A percentile compares a stretch with the other conserved stretches of the same genome.
Evolutionary conservation across 2,888 invertebrate genomes (phyloP).

Genomic region (Mesorhabditis spiculigera): DNA sequence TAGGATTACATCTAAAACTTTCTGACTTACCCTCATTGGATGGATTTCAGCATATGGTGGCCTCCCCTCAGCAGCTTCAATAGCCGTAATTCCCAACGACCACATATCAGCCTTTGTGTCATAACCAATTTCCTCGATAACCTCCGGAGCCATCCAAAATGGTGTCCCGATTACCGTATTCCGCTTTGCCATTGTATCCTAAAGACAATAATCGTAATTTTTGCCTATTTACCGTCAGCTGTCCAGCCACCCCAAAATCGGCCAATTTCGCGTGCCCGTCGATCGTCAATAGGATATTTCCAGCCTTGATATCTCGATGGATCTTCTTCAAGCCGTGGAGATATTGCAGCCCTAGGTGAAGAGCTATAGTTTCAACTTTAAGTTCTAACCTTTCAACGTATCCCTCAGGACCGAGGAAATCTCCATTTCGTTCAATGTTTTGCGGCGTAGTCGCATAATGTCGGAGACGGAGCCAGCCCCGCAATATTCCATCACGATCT

Average conservation of each 20-base stretch:
- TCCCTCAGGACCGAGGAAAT: slow-evolving; percentile 93
- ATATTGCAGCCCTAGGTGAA: slow-evolving; percentile 72
- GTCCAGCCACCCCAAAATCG: slow-evolving; percentile 99
- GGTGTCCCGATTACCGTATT: slow-evolving; percentile 92
- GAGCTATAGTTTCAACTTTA: background rate
- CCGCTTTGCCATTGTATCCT: slow-evolving; percentile 91
- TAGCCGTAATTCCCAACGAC: slow-evolving; percentile 86
- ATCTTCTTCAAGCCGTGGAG: slow-evolving; percentile 92
- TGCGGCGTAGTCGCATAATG: slow-evolving; percentile 94
- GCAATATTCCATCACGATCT: slow-evolving; percentile 99
- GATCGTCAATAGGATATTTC: slow-evolving; percentile 92
- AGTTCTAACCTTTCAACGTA: slow-evolving; percentile 74
- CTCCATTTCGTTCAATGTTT: slow-evolving; percentile 88
- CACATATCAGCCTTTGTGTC: slow-evolving; percentile 99
- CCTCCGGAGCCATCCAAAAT: slow-evolving; percentile 74
- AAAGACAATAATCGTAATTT: background rate
- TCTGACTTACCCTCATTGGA: slow-evolving; percentile 67
- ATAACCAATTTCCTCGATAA: slow-evolving; percentile 98
- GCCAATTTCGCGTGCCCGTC: slow-evolving; percentile 92
- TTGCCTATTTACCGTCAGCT: slow-evolving; percentile 73
- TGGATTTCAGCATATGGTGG: slow-evolving; percentile 87
- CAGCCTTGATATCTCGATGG: slow-evolving; percentile 78
- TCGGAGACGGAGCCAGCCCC: slow-evolving; percentile 99
- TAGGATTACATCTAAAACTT: slow-evolving; percentile 78
- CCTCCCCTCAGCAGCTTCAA: slow-evolving; percentile 98